Evolutionary conservation across 2,113 vertebrate species (phyloP).

Genomic region (Barnardius zonarius): DNA sequence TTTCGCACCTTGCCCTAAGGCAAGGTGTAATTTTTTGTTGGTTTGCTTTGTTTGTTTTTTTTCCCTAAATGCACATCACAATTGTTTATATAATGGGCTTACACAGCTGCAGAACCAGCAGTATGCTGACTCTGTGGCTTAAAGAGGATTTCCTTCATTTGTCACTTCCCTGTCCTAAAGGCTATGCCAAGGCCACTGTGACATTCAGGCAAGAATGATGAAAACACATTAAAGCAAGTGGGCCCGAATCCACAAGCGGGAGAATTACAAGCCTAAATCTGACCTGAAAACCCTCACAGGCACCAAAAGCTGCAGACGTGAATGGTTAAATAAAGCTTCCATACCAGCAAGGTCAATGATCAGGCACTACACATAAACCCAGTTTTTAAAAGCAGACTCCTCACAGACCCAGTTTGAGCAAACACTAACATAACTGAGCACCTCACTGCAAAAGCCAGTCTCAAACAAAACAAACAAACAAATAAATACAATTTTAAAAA

Average conservation of each 20-base stretch:
- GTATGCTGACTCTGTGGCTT: background rate
- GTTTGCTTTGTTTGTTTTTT: background rate
- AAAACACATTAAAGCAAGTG: background rate
- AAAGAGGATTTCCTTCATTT: background rate
- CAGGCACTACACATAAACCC: background rate
- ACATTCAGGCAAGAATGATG: background rate
- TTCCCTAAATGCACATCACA: background rate
- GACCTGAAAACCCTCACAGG: background rate
- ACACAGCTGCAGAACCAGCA: background rate
- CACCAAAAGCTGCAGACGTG: background rate
- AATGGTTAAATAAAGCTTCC: background rate
- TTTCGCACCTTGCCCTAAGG: background rate
- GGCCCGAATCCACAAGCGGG: background rate
- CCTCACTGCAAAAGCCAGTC: background rate
- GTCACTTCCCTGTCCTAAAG: background rate
- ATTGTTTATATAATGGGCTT: background rate
- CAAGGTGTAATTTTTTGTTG: background rate
- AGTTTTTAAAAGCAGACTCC: background rate
- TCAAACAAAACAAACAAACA: background rate
- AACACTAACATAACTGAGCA: background rate
- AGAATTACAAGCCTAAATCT: background rate
- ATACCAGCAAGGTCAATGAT: background rate
- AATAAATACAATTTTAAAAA: background rate
- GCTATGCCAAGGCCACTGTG: background rate
- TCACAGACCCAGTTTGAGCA: background rate